Conservation (phyloP, 1,140 invertebrate species). For the Aphaenogaster floridana region DNA sequence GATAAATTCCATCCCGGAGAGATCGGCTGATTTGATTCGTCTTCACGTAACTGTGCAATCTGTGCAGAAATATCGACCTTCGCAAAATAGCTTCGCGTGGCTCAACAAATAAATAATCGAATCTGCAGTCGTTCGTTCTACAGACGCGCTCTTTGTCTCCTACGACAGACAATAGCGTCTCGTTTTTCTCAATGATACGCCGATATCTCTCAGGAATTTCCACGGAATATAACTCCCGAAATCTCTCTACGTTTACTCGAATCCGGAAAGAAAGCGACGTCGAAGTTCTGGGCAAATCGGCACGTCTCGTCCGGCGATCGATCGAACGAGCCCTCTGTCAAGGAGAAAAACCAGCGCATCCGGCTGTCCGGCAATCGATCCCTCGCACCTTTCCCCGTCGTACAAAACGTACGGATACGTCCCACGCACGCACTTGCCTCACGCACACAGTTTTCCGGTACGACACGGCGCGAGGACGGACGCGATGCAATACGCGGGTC, state of each 20-base stretch:
- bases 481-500: not conserved
- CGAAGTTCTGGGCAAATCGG: conserved; percentile 8
- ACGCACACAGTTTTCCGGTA: conserved; percentile 13
- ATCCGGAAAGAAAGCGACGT: not conserved
- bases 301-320: conserved; percentile 32
- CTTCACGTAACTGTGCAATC: too few relatives aligned
- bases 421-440: not conserved
- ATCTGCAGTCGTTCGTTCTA: not conserved
- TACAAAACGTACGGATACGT: not conserved
- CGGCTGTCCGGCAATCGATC: conserved; percentile 33
- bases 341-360: conserved; percentile 16
- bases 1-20: not conserved
- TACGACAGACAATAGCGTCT: not conserved
- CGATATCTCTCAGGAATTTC: not conserved
- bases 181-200: not conserved
- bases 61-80: not conserved
- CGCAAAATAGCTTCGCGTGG: not conserved
- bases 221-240: not conserved
- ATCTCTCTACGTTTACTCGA: not conserved
- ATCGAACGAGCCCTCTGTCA: conserved; percentile 44
- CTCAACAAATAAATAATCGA: not conserved
- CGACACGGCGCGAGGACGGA: not conserved
- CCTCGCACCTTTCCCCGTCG: conserved; percentile 12
- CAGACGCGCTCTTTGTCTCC: not conserved
- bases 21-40: not conserved